Base-by-base conservation (phyloP, 2,113 vertebrate genomes). In the Anthoscopus minutus region DNA sequence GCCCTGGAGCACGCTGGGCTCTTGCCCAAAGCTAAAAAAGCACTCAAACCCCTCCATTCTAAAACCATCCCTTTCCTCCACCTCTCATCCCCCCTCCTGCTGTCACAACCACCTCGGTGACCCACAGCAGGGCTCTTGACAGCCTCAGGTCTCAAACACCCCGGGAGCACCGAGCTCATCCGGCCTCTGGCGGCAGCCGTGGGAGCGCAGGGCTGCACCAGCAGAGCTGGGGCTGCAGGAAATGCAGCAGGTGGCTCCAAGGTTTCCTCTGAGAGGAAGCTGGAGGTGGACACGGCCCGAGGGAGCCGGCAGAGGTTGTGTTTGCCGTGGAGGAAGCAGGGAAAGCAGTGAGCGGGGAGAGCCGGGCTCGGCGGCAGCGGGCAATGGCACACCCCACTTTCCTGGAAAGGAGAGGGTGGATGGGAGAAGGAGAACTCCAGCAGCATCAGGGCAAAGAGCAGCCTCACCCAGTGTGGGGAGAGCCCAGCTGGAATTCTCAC, bases 201-300 rank as follows among this genome's bases (percentile, higher is more conserved):
- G 38, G 45, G 60, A 85, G 33, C 35, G 2, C 51, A 4, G 61
- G 31, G 24, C 15, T 33, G 21, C 12, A 3, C 10, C 17, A 3
- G 67, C 7, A 6, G 48, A 4, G 37, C 6, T 3, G 4, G 19
- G 28, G 78, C 45, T 38, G 7, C 71, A 31, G 69, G 70, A 44
- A 47, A n/a, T 0, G 0, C 48, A 54, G 78, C 64, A 61, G 73
- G 33, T 48, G 51, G 22, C 3, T 33, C 47, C 6, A 8, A 22
- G 31, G 1, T 70, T 64, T 33, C 6, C 47, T 54, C 2, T 25
- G 76, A n/a, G 71, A 78, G 4, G 7, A 54, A 40, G 6, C 8
- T 73, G 3, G 27, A 30, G 7, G 22, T 13, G 30, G 66, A 10
- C 23, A 50, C 3, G 1, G 30, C 5, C 45, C 0, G 0, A 2